Conservation (phyloP, 2,113 vertebrate genomes). For the Grus americana region DNA sequence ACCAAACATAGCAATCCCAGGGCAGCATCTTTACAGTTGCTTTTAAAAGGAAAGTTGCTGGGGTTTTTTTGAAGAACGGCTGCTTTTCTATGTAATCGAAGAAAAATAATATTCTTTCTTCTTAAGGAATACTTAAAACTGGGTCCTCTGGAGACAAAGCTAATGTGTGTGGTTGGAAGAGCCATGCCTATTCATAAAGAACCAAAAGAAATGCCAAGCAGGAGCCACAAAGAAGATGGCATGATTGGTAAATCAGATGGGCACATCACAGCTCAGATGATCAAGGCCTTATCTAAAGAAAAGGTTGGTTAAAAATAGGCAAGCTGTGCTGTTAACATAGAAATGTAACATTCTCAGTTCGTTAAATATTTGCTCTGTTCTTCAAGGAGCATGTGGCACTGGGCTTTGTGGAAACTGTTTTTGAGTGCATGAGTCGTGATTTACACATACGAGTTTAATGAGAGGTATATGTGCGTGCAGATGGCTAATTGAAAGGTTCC, state of each 20-base stretch:
- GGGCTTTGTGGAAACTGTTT: not conserved
- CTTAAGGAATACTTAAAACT: constrained; percentile 69
- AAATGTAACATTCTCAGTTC: not conserved
- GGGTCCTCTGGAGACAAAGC: constrained; percentile 69
- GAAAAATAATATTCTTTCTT: not conserved
- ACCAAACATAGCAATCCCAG: not conserved
- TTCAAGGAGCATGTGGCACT: not conserved
- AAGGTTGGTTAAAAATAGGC: not conserved
- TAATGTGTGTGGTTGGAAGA: constrained; percentile 71
- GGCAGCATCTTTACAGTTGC: not conserved
- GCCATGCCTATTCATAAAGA: constrained; percentile 68
- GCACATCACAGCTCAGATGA: constrained; percentile 71
- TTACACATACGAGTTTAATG: not conserved
- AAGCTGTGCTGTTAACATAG: not conserved
- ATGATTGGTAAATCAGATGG: not conserved
- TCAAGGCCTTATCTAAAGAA: constrained; percentile 54
- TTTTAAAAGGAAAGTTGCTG: not conserved
- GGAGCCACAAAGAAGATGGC: not conserved
- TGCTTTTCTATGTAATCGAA: not conserved
- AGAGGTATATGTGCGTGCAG: not conserved
- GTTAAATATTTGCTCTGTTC: constrained; percentile 4
- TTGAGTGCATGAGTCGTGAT: not conserved
- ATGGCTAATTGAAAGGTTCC: not conserved
- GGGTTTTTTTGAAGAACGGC: accelerated
- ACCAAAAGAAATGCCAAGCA: constrained; percentile 10